These are phyloP conservation scores for Phocides pigmalion DNA, from an alignment of 1,140 invertebrate genomes.

Conservation along the genomic window DNA sequence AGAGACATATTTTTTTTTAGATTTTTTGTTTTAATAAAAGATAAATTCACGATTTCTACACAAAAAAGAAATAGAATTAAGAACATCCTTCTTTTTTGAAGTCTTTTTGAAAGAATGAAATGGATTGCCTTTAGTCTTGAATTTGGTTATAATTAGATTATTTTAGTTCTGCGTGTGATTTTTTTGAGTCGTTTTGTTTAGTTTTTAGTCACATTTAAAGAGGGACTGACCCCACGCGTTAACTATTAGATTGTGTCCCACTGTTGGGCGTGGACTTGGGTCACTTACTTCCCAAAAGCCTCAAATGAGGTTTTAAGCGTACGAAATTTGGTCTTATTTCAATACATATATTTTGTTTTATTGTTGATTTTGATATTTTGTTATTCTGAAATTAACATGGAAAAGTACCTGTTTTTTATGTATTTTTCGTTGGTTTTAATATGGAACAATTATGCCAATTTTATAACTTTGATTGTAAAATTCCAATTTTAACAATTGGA, in stretches of 20 bases:
- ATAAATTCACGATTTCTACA: too few species aligned
- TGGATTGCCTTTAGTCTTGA: constrained; percentile 25
- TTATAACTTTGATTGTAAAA: too few species aligned
- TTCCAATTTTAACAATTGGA: too few species aligned
- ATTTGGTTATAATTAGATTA: constrained; percentile 26
- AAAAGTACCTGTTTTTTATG: too few species aligned
- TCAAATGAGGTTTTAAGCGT: neutral
- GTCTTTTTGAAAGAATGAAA: constrained; percentile 24
- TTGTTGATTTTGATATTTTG: neutral
- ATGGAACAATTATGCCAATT: neutral
- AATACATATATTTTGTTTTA: neutral
- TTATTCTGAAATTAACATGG: neutral
- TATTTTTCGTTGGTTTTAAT: neutral
- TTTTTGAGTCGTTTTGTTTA: constrained; percentile 7
- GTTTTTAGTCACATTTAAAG: neutral
- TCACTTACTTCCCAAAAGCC: neutral
- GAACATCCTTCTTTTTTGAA: too few species aligned
- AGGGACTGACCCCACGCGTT: neutral
- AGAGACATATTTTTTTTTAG: too few species aligned
- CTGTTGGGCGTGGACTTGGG: neutral
- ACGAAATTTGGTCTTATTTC: neutral
- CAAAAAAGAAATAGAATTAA: neutral
- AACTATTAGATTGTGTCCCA: neutral
- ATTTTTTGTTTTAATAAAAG: too few species aligned
- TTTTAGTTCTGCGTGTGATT: constrained; percentile 27